Percentiles rank a stretch among this genome's conserved stretches.
These are phyloP conservation scores for Erebia aethiops DNA, from an alignment of 2,888 invertebrate genomes.

Conservation along the genomic window DNA sequence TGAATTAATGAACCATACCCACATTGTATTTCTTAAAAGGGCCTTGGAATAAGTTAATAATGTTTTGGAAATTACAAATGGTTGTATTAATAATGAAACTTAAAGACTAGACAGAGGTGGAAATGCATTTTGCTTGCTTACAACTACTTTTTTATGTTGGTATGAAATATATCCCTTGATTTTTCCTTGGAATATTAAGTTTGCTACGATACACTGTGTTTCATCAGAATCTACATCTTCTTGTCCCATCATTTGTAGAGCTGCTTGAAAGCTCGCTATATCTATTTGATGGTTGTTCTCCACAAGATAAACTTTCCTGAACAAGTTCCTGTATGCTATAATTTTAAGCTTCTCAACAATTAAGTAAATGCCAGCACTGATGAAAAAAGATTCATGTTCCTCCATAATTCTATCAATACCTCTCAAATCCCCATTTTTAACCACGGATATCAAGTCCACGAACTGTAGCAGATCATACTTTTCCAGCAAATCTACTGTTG, in stretches of 20 bases:
- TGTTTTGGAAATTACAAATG: too few species aligned
- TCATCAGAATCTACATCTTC: constrained; percentile 96
- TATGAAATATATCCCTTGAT: constrained; percentile 99
- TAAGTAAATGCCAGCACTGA: constrained; percentile 97
- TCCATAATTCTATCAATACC: constrained; percentile 93
- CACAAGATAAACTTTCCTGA: constrained; percentile 93
- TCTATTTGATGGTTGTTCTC: constrained; percentile 94
- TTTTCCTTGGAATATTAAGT: constrained; percentile 97
- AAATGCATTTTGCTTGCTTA: constrained; percentile 98
- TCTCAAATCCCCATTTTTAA: constrained; percentile 94
- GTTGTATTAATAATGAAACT: constrained; percentile 13
- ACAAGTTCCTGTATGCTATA: constrained; percentile 97
- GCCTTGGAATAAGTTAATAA: too few species aligned
- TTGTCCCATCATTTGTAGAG: constrained; percentile 91
- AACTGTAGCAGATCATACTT: constrained; percentile 97
- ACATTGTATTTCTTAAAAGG: neutral
- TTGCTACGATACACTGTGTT: constrained; percentile 97
- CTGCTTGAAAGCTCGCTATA: constrained; percentile 91
- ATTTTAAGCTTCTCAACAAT: constrained; percentile 98
- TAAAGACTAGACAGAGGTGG: constrained; percentile 88
- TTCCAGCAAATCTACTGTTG: constrained; percentile 89
- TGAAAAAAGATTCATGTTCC: constrained; percentile 95
- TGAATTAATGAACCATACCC: too few species aligned
- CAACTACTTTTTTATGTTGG: constrained; percentile 97
- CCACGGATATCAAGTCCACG: constrained; percentile 93